Evolutionary conservation across 2,797 vertebrate species (phyloP).

Genomic region (Acanthis flammea): DNA sequence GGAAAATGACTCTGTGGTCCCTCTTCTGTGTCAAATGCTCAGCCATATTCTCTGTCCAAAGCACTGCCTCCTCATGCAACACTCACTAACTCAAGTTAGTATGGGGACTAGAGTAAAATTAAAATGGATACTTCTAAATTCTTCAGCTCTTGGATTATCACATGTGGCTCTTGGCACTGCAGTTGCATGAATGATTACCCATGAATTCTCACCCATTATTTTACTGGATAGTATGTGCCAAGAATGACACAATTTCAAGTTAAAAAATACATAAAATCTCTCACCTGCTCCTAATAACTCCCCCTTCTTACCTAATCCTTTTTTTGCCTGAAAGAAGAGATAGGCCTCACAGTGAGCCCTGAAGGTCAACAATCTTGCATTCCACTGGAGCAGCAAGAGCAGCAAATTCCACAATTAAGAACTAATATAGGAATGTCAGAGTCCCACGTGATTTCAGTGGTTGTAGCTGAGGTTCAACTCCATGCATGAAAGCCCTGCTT

Average conservation of each 20-base stretch:
- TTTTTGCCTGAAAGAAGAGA: neutral
- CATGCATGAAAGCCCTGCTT: neutral
- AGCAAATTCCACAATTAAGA: slow-evolving; percentile 31
- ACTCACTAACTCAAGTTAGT: neutral
- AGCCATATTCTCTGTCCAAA: neutral
- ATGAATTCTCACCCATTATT: neutral
- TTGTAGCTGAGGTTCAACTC: neutral
- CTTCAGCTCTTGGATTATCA: neutral
- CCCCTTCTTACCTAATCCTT: neutral
- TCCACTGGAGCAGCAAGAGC: neutral
- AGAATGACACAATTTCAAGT: neutral
- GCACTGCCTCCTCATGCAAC: neutral
- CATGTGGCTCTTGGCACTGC: neutral
- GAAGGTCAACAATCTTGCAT: slow-evolving; percentile 23
- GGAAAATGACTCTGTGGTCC: neutral
- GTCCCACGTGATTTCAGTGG: neutral
- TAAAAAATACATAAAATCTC: neutral
- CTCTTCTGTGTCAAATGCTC: neutral
- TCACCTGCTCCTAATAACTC: slow-evolving; percentile 4
- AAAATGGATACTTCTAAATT: neutral
- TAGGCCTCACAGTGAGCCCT: neutral
- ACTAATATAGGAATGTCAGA: neutral
- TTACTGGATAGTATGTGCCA: neutral
- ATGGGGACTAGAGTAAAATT: neutral
- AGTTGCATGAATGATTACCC: neutral